Percentiles rank a stretch among this genome's conserved stretches.
Evolutionary conservation across 2,888 invertebrate species (phyloP).

Genomic region (Cantharis lateralis): DNA sequence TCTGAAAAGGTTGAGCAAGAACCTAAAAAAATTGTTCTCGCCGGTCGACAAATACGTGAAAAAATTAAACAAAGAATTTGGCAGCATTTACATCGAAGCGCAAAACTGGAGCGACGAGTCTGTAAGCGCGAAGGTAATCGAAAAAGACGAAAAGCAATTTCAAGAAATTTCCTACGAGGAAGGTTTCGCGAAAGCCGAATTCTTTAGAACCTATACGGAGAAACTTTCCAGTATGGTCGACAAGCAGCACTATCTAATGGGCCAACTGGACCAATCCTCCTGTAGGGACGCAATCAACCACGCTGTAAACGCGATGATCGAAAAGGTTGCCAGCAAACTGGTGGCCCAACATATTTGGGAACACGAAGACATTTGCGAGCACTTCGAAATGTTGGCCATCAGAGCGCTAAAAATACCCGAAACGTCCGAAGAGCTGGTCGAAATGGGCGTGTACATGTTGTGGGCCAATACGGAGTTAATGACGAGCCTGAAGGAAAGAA

Average conservation of each 20-base stretch:
- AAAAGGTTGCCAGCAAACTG: slow-evolving; percentile 66
- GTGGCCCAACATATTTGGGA: slow-evolving; percentile 67
- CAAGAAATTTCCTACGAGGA: slow-evolving; percentile 61
- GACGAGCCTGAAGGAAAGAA: slow-evolving; percentile 69
- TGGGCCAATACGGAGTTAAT: slow-evolving; percentile 76
- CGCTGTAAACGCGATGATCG: slow-evolving; percentile 63
- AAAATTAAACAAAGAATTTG: slow-evolving; percentile 25
- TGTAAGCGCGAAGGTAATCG: neutral
- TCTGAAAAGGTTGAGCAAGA: slow-evolving; percentile 10
- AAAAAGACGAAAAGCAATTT: neutral
- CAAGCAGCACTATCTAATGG: slow-evolving; percentile 71
- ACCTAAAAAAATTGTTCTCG: slow-evolving; percentile 18
- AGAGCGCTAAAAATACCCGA: slow-evolving; percentile 74
- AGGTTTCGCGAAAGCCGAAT: slow-evolving; percentile 65
- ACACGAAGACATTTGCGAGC: slow-evolving; percentile 69
- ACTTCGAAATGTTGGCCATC: slow-evolving; percentile 72
- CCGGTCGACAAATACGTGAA: slow-evolving; percentile 27
- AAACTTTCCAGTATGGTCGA: slow-evolving; percentile 66
- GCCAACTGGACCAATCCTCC: slow-evolving; percentile 65
- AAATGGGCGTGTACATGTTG: slow-evolving; percentile 77
- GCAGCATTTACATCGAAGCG: neutral
- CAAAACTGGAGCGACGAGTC: neutral
- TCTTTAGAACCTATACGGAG: slow-evolving; percentile 64
- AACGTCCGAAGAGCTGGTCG: slow-evolving; percentile 81
- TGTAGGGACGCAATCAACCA: slow-evolving; percentile 66